Base-by-base conservation (phyloP, 2,888 invertebrate genomes). In the Ptychoptera albimana region DNA sequence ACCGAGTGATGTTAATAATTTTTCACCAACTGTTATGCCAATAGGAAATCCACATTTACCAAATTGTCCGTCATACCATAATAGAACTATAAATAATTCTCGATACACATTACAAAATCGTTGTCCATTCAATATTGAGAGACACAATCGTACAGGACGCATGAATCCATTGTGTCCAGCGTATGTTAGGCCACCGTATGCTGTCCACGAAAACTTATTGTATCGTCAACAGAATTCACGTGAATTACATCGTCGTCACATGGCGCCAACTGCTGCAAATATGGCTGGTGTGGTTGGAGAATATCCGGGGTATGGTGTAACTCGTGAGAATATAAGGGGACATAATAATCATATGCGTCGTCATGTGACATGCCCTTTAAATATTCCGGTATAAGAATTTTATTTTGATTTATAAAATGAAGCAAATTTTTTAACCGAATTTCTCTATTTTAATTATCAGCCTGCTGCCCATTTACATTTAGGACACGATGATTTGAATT, bases 131-230 rank as follows among this genome's bases (percentile, higher is more conserved):
- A 34, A 34, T 35, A 15, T 23, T 8, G 42, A 16, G n/a, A 34
- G 42, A 42, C 42, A 42, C 34, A 30, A 42, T 14, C 15, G 15
- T 9, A 8, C 34, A 16, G 16, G 15, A 15, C 42, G 14, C 8
- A 34, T 23, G 23, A 23, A 23, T 23, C 23, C 23, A 7, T 29
- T 47, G 51, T 45, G 7, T 23, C 23, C 23, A 7, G 16, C 47
- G 51, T 45, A 58, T 52, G 56, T 57, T 2, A 70, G 74, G 12
- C 75, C 80, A 39, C 77, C 82, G 38, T 79, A 82, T 64, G 73
- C 81, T 7, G 72, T 81, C 7, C 83, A 83, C 60, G 81, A 82
- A 55, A 70, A 79, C 47, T 63, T 84, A 37, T 82, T 82, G 82
- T 74, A 79, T 49, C 71, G 76, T 1, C 84, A 84, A 53, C 82